A percentile compares a stretch with the other conserved stretches of the same genome.
These are phyloP conservation scores for Oophaga sylvatica DNA, from an alignment of 2,797 vertebrate species.

Conservation along the genomic window DNA sequence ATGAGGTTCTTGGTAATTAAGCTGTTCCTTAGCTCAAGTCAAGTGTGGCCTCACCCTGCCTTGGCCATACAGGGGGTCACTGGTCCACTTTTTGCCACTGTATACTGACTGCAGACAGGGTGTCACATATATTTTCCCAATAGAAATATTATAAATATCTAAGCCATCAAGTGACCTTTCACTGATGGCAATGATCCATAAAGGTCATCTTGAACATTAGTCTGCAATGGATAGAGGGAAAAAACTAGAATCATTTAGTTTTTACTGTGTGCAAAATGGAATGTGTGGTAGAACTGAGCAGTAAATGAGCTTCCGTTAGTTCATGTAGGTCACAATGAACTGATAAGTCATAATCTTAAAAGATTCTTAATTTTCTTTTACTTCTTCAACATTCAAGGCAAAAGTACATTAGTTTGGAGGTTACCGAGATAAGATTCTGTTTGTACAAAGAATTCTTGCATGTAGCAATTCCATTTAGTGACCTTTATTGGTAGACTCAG, in stretches of 20 bases:
- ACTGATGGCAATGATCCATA: neutral
- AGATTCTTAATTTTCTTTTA: neutral
- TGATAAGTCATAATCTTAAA: slow-evolving; percentile 15
- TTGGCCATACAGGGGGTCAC: too few species aligned
- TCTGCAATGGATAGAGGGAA: neutral
- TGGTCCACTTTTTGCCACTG: too few species aligned
- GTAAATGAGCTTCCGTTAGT: slow-evolving; percentile 3
- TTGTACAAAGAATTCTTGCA: slow-evolving; percentile 3
- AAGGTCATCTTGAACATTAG: neutral
- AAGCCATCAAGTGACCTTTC: neutral
- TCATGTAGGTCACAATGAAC: slow-evolving; percentile 9
- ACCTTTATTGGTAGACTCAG: neutral
- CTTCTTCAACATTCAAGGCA: neutral
- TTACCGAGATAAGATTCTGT: slow-evolving; percentile 16
- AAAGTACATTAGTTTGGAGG: slow-evolving; percentile 23
- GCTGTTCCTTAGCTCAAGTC: too few species aligned
- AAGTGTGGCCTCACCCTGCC: too few species aligned
- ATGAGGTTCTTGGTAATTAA: too few species aligned
- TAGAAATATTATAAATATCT: too few species aligned
- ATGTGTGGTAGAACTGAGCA: neutral
- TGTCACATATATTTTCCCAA: too few species aligned
- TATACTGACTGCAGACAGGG: too few species aligned
- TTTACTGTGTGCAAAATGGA: neutral
- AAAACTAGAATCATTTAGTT: neutral
- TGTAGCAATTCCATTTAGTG: neutral